Base-by-base conservation (phyloP, 2,113 vertebrate species). In the Melospiza georgiana region DNA sequence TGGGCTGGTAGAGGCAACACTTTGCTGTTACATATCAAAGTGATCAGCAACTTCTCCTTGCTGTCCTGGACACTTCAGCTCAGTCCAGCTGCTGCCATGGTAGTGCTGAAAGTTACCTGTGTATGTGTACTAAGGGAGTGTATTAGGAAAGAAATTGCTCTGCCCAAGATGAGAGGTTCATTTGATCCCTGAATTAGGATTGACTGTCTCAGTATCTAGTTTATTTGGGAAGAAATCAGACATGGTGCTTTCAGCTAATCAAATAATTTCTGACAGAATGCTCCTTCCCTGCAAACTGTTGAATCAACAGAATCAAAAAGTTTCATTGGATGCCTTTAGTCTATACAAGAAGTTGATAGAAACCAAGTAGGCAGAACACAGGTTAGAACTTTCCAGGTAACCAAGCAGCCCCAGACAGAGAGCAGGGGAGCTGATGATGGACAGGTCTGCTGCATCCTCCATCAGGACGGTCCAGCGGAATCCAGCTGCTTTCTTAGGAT, bases 151-250 rank as follows among this genome's bases (percentile, higher is more conserved):
- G 57, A 80, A 84, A 49, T n/a, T 19, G 7, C 44, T 28, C 25
- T 73, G 6, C 25, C 16, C 0, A 0, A 84, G 22, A 55, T 46
- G 22, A 51, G 41, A 74, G 24, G 58, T 72, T 19, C 2, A 20
- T 72, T 68, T 20, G 3, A 20, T 37, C 15, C 12, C 35, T 77
- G 77, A 84, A 84, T 63, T 55, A 54, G 49, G 54, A 33, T 76
- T 84, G 81, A 55, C 20, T 84, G 24, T 68, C 63, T 73, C 44
- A 43, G 33, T 69, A 28, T n/a, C 15, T 54, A 55, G 28, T 43
- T 84, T 55, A 57, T 48, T 31, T 48, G 37, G 33, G 35, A 89
- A 92, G 65, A 87, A 92, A 81, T 65, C 39, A 84, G 55, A 81
- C 11, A 21, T 1, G 16, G 18, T 87, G 41, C 37, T 69, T 73